Percentiles rank a stretch among this genome's conserved stretches.
These are phyloP conservation scores for Malacosoma neustria DNA, from an alignment of 2,888 invertebrate genomes.

Conservation along the genomic window DNA sequence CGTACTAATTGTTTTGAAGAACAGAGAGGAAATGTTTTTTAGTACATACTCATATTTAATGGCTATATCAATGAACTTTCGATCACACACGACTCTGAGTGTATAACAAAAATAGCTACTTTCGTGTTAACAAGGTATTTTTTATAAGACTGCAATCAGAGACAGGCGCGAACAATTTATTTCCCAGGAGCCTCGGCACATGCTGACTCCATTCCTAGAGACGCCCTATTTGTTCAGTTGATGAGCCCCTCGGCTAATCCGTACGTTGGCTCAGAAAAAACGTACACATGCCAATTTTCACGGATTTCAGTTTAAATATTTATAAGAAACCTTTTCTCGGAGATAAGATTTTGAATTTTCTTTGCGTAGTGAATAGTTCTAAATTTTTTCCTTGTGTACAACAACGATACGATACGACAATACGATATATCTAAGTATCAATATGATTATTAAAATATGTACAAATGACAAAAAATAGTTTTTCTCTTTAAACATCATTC, in stretches of 20 bases:
- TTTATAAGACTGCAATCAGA: slow-evolving; percentile 51
- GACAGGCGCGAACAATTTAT: slow-evolving; percentile 51
- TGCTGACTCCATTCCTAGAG: slow-evolving; percentile 53
- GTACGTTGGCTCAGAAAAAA: slow-evolving; percentile 3
- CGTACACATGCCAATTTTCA: slow-evolving; percentile 2
- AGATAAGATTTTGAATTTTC: too few relatives aligned
- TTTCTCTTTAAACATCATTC: too few relatives aligned
- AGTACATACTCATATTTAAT: too few relatives aligned
- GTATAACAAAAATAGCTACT: too few relatives aligned
- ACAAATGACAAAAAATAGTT: too few relatives aligned
- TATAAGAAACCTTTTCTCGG: neutral
- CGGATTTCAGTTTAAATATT: neutral
- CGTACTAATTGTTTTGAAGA: too few relatives aligned
- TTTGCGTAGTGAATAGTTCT: neutral
- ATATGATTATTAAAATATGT: neutral
- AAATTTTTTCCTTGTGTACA: neutral
- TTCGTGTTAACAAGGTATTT: too few relatives aligned
- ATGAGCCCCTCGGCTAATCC: slow-evolving; percentile 27
- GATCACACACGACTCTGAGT: too few relatives aligned
- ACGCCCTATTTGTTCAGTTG: slow-evolving; percentile 57
- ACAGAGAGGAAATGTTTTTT: too few relatives aligned
- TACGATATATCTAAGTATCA: neutral
- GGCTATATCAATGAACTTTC: too few relatives aligned
- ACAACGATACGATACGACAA: neutral
- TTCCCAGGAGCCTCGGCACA: slow-evolving; percentile 60